Evolutionary conservation across 2,113 vertebrate species (phyloP).

Genomic region (Symphodus melops): DNA sequence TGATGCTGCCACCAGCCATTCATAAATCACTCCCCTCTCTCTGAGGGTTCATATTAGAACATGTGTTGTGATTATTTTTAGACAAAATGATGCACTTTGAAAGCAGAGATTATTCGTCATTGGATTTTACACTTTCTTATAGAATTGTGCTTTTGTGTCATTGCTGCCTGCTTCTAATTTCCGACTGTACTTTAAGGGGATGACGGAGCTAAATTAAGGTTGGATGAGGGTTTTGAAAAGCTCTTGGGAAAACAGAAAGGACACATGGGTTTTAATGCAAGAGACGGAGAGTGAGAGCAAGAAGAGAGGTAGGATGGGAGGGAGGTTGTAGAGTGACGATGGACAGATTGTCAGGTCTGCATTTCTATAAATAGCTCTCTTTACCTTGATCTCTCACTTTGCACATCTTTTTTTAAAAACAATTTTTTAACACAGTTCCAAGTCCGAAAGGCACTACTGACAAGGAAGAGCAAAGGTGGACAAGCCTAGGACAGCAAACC

Average conservation of each 20-base stretch:
- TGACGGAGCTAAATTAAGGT: constrained; percentile 39
- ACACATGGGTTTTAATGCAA: background rate
- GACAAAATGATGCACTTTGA: constrained; percentile 4
- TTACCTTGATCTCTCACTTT: constrained; percentile 13
- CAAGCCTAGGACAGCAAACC: constrained; percentile 10
- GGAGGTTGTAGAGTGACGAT: background rate
- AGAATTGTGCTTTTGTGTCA: background rate
- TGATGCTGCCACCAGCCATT: constrained; percentile 6
- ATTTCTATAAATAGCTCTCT: constrained; percentile 66
- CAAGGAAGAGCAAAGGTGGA: constrained; percentile 13
- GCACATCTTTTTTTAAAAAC: background rate
- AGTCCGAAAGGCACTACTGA: constrained; percentile 22
- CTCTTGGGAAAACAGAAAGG: constrained; percentile 5
- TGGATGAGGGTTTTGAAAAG: constrained; percentile 28
- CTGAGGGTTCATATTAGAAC: constrained; percentile 14
- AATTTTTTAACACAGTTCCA: constrained; percentile 16
- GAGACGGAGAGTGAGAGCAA: background rate
- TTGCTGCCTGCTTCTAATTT: constrained; percentile 6
- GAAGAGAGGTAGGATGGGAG: background rate
- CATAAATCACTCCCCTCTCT: constrained; percentile 13
- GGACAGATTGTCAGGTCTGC: constrained; percentile 22
- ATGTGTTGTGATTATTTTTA: constrained; percentile 27
- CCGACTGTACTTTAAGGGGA: constrained; percentile 32
- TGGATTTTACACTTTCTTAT: constrained; percentile 1
- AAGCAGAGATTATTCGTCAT: background rate